Evolutionary conservation across 2,113 vertebrate genomes (phyloP).

Genomic region (Gopherus flavomarginatus): DNA sequence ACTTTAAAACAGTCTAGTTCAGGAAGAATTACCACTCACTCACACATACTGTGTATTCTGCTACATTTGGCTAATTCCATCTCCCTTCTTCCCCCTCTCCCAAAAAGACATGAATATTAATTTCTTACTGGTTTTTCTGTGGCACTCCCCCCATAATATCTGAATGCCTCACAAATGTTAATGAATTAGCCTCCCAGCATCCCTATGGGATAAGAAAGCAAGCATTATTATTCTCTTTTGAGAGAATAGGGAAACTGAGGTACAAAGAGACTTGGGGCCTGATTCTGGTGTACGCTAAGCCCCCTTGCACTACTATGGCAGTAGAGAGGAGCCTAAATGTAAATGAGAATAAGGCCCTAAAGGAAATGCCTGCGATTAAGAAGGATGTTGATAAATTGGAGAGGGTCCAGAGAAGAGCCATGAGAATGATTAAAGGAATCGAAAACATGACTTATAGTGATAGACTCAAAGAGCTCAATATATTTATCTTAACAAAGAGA

Average conservation of each 20-base stretch:
- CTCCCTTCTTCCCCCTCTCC: not conserved
- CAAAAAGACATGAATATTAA: not conserved
- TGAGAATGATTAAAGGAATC: not conserved
- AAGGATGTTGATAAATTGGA: not conserved
- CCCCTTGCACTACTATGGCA: not conserved
- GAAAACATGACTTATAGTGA: not conserved
- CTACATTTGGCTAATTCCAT: fast-evolving
- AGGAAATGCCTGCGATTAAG: not conserved
- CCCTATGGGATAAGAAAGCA: not conserved
- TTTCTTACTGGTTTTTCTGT: not conserved
- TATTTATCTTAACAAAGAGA: not conserved
- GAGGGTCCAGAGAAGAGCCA: not conserved
- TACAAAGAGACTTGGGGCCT: not conserved
- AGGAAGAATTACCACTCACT: not conserved
- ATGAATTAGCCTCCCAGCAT: too few species aligned
- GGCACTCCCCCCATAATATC: fast-evolving
- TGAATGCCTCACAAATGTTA: not conserved
- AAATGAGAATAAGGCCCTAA: not conserved
- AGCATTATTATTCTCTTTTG: not conserved
- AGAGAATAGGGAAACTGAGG: not conserved
- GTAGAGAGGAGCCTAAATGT: not conserved
- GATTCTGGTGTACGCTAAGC: fast-evolving
- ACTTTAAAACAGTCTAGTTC: not conserved
- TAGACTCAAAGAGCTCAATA: not conserved
- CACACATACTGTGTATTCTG: not conserved